Evolutionary conservation across 2,797 vertebrate genomes (phyloP), one percentile per base, ranked within the genome.

Genomic region (Bryconaethiops microstoma): DNA sequence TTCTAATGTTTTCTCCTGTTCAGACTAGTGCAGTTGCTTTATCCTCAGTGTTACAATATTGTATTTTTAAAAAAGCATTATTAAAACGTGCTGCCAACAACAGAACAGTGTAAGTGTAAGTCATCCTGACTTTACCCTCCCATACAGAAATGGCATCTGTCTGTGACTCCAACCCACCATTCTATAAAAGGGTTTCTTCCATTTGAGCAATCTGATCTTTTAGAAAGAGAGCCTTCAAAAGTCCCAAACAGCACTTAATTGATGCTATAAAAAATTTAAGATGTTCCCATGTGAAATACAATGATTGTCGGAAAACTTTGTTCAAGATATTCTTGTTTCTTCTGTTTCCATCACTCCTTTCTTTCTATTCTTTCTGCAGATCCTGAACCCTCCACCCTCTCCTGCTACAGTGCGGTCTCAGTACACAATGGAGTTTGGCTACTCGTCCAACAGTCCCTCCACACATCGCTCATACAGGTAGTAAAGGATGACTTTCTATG

Each of bases 401-500:
- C 97, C 98, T 1, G 97, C 97, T 21, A 99, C 98, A 0, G 97
- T 98, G 42, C 95, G 96, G 50, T 99, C 97, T 2, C 98, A 98
- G 92, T 99, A 98, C 82, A 99, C 97, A 10, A 93, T 99, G 96
- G 97, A 99, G 92, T 97, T 98, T 0, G 97, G 97, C 35, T 99
- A 98, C 84, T 99, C 97, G 42, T 99, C 98, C 78, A 99, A 99
- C 91, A 99, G 98, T 63, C 98, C 98, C 74, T 99, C 97, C 2
- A 99, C 97, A 0, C 97, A 99, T 50, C 92, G 97, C 42, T 99
- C 98, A 13, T 99, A 99, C 96, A 99, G 98, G 97, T 99, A 95
- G 9, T 21, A 40, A 16, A 64, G 62, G 5, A 16, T 35, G 62
- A 64, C 7, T 64, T 2, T 19, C 35, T 19, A 65, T 39, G 14